Base-by-base conservation (phyloP, 2,797 vertebrate genomes). In the Remorina albescens region DNA sequence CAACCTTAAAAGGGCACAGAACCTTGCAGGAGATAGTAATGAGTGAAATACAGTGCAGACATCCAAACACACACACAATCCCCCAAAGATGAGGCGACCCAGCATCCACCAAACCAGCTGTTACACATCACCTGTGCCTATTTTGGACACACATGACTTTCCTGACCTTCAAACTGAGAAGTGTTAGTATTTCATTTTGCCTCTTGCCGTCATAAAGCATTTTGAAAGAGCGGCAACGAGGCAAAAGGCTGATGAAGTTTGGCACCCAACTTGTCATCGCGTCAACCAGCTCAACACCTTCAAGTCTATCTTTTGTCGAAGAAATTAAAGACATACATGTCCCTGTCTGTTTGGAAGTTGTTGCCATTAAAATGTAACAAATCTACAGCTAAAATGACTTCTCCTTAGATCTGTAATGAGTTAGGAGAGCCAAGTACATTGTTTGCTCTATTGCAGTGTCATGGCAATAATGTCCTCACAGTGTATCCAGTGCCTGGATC, bases 1-100 rank as follows among this genome's bases (percentile, higher is more conserved):
- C 88, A 88, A 86, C 82, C 80, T 89, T 80, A 85, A 88, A 89
- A 90, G 84, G 88, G 75, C 83, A 88, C 73, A 86, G 56, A 72
- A 76, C 62, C 74, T 81, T 81, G 78, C 69, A 77, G 82, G 82
- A 85, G 80, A 81, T 82, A 85, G 83, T 86, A 84, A 86, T 86
- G 80, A 85, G 83, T 82, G 82, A 84, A 86, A 81, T 74, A 82
- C 44, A 67, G 57, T 58, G 50, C 62, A 2, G 5, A 32, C 58
- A 64, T 55, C 30, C 60, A 77, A 41, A 34, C 51, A 36, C 57
- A 34, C 6, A 13, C 2, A 66, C 72, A 41, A n/a, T 50, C 67
- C 68, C 71, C 51, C 51, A 42, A 58, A 72, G 64, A 42, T 36
- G 53, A 76, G 69, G 76, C 18, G 1, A 21, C 51, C 58, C 64